Base-by-base conservation (phyloP, 2,888 invertebrate genomes). In the Epinotia nisella region DNA sequence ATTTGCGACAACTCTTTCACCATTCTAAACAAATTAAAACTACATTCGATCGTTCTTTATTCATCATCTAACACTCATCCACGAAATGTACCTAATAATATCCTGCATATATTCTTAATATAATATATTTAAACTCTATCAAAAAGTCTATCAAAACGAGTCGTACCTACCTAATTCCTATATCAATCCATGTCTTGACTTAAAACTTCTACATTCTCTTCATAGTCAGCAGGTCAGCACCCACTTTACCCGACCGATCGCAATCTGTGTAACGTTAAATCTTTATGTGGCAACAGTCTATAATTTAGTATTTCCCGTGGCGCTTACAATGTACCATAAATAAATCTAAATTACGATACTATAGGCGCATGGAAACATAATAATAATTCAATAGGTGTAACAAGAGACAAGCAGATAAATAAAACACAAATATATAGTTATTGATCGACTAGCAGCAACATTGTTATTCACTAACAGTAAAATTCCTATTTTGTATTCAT, bases 251-350 rank as follows among this genome's bases (percentile, higher is more conserved):
- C 19, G 13, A 62, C 24, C 66, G 71, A 59, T 67, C 45, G 55
- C 60, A 67, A 61, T 69, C 70, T 70, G 64, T 19, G 35, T 58
- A 58, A 49, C 55, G 45, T 64, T 70, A 49, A 29, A 55, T 71
- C 17, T 68, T 35, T 49, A 67, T 72, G 67, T 72, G 49, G 72
- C 61, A 72, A 68, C 13, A n/a, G 61, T 5, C 55, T 53, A 24
- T 67, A 72, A 72, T 56, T 71, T 61, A 71, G 59, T 19, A 24
- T 29, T 62, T 56, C 72, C 61, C 67, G 45, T 53, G 66, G 71
- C 72, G 67, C 72, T 72, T 61, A 68, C 72, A 72, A 66, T 67
- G 55, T 56, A 62, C 51, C 59, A 71, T 41, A 66, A 67, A 71
- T 56, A 72, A 53, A 65, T 59, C 24, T 49, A 68, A 62, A 70